Conservation (phyloP, 2,888 invertebrate species). For the Gortyna flavago region DNA sequence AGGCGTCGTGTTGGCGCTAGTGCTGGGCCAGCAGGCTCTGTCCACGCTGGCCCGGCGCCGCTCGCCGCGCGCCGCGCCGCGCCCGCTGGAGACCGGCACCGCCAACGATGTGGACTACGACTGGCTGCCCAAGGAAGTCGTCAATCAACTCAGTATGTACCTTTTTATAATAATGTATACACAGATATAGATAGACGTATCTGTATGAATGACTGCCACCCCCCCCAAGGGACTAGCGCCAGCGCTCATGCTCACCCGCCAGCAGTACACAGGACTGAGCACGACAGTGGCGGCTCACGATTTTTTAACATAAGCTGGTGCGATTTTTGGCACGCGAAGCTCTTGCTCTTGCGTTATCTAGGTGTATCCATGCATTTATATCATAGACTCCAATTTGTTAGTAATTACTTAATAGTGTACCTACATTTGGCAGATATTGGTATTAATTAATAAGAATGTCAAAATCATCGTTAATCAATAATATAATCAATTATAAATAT, state of each 20-base stretch:
- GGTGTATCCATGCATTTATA: no score
- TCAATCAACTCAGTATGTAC: slow-evolving; percentile 94
- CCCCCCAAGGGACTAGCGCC: no score
- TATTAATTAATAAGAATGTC: not conserved
- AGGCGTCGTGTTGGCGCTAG: slow-evolving; percentile 96
- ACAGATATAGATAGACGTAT: no score
- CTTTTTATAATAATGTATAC: slow-evolving; percentile 3
- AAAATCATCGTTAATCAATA: not conserved
- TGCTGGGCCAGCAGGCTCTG: slow-evolving; percentile 96
- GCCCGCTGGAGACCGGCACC: slow-evolving; percentile 97
- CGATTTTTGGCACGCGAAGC: no score
- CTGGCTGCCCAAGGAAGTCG: slow-evolving; percentile 98
- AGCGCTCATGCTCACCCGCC: no score
- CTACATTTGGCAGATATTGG: not conserved
- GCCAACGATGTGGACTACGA: slow-evolving; percentile 98
- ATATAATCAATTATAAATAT: not conserved
- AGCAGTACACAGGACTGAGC: no score
- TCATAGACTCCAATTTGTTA: not conserved
- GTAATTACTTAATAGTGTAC: not conserved
- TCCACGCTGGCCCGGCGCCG: slow-evolving; percentile 95
- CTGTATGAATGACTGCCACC: no score
- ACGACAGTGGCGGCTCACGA: no score
- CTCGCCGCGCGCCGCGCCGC: slow-evolving; percentile 88
- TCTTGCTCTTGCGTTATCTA: no score
- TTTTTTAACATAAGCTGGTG: no score